A percentile compares a stretch with the other conserved stretches of the same genome.
Evolutionary conservation across 2,113 vertebrate species (phyloP).

Genomic region (Hippocampus guttulatus): DNA sequence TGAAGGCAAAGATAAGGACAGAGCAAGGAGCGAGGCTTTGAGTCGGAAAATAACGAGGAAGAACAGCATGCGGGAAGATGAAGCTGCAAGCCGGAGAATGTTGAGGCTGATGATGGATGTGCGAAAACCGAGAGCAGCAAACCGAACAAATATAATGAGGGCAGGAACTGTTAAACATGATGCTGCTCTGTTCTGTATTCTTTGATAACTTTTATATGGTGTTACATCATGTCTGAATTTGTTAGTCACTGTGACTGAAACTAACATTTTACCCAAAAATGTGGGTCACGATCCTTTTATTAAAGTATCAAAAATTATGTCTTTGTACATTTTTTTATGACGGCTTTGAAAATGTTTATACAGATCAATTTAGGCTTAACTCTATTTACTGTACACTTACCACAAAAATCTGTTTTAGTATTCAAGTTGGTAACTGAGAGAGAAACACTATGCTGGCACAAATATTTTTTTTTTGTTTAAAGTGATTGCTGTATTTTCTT

Average conservation of each 20-base stretch:
- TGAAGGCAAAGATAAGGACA: conserved; percentile 17
- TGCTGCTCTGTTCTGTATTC: no score
- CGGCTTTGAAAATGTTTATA: neutral
- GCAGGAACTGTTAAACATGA: conserved; percentile 9
- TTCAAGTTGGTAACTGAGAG: no score
- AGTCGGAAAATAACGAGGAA: conserved; percentile 20
- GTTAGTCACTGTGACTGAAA: neutral
- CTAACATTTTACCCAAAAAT: neutral
- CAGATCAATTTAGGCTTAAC: no score
- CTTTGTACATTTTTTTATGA: neutral
- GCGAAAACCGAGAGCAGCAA: conserved; percentile 11
- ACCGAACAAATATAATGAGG: neutral
- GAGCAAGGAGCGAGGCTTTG: neutral
- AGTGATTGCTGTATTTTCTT: no score
- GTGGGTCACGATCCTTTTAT: no score
- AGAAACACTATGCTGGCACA: no score
- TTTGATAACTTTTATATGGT: neutral
- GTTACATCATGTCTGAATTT: neutral
- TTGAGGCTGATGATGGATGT: conserved; percentile 25
- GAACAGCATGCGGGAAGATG: conserved; percentile 43
- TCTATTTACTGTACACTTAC: no score
- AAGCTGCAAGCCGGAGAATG: conserved; percentile 14
- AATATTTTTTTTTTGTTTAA: no score
- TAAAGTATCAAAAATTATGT: neutral
- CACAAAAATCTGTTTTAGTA: no score